Conservation (phyloP, 2,888 invertebrate genomes). For the Nephrotoma guestfalica region DNA sequence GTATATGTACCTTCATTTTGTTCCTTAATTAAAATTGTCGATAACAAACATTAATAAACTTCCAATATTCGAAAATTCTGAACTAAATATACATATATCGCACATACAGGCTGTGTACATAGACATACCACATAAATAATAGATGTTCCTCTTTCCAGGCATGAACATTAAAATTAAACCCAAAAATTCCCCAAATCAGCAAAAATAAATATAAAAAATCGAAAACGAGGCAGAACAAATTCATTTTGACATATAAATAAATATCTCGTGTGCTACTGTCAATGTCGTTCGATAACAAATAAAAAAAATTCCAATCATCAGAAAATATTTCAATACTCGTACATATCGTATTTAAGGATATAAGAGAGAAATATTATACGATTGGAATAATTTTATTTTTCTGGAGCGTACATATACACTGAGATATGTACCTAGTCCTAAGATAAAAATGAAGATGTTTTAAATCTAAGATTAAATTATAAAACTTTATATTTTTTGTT, state of each 20-base stretch:
- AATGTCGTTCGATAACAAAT: not conserved
- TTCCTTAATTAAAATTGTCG: too few relatives aligned
- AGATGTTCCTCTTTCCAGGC: not conserved
- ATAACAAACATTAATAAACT: too few relatives aligned
- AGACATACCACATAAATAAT: not conserved
- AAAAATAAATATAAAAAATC: not conserved
- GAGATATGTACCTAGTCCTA: not conserved
- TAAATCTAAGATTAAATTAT: not conserved
- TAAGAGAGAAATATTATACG: too few relatives aligned
- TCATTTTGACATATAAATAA: not conserved
- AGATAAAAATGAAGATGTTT: not conserved
- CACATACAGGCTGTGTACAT: too few relatives aligned
- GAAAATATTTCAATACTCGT: too few relatives aligned
- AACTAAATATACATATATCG: too few relatives aligned
- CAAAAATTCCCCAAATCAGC: not conserved
- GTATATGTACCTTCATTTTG: too few relatives aligned
- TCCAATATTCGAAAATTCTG: too few relatives aligned
- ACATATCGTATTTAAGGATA: too few relatives aligned
- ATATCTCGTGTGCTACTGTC: not conserved
- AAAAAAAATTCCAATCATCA: too few relatives aligned
- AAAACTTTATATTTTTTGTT: not conserved
- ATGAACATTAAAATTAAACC: not conserved
- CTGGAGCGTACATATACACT: not conserved
- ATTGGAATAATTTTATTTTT: not conserved
- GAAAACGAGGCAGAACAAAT: not conserved